Percentiles rank a stretch among this genome's conserved stretches.
These are phyloP conservation scores for Cyanoramphus novaezelandiae DNA, from an alignment of 2,113 vertebrate genomes.

Conservation along the genomic window DNA sequence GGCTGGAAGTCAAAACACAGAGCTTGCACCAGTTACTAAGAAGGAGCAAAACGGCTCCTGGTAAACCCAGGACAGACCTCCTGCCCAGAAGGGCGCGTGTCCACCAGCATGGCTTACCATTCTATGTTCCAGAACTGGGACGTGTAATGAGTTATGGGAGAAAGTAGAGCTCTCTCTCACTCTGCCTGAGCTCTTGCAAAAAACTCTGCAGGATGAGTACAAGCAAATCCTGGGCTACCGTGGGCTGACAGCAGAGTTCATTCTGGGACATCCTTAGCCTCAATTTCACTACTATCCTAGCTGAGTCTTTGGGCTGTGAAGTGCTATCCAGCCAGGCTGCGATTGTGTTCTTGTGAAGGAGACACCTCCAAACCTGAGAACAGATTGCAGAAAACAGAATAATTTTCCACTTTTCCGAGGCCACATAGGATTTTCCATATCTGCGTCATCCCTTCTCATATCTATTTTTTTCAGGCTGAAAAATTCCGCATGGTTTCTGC, in stretches of 20 bases:
- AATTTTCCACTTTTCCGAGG: neutral
- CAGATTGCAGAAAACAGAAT: neutral
- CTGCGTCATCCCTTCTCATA: neutral
- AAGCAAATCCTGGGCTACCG: neutral
- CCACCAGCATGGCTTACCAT: neutral
- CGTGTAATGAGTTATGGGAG: accelerated
- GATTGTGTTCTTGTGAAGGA: neutral
- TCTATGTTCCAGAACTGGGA: neutral
- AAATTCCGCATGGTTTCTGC: neutral
- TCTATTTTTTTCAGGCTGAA: neutral
- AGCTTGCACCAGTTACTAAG: too few species aligned
- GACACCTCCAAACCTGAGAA: neutral
- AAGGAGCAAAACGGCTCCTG: too few species aligned
- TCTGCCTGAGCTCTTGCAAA: neutral
- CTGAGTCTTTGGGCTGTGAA: neutral
- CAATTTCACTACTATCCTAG: neutral
- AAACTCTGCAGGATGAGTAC: accelerated
- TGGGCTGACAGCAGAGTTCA: neutral
- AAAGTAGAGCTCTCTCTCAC: neutral
- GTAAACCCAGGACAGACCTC: neutral
- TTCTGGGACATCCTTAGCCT: neutral
- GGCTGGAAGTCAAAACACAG: too few species aligned
- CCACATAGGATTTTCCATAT: neutral
- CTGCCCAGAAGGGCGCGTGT: neutral
- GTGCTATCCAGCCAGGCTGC: neutral